Evolutionary conservation across 2,888 invertebrate genomes (phyloP).

Genomic region (Chaetogeoica ovagalla): DNA sequence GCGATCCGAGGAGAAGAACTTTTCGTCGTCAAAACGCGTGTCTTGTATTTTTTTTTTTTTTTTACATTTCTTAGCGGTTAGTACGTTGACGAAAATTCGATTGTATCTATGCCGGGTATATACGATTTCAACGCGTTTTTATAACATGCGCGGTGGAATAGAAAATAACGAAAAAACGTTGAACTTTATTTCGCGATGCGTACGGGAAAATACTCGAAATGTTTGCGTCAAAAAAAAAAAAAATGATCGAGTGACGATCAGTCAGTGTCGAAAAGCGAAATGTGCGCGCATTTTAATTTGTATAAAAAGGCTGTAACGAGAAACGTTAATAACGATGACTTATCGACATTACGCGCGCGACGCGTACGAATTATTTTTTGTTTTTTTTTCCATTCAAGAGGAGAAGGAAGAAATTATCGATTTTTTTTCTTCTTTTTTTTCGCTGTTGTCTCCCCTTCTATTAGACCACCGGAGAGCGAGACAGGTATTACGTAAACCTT

Average conservation of each 20-base stretch:
- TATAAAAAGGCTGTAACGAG: background rate
- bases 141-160: no score
- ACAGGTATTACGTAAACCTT: constrained; percentile 8
- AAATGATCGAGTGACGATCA: background rate
- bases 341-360: no score
- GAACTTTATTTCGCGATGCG: no score
- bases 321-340: background rate
- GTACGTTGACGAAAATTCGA: no score
- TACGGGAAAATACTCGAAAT: background rate
- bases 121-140: no score
- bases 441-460: background rate
- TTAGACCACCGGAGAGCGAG: no score
- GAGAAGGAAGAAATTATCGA: background rate
- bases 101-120: no score
- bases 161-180: no score
- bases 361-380: background rate
- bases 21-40: no score
- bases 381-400: background rate
- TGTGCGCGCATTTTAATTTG: background rate
- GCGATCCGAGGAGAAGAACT: no score
- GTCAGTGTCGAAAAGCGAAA: constrained; percentile 18
- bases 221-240: background rate
- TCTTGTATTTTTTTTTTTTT: no score
- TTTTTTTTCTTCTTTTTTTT: background rate
- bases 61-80: no score